Evolutionary conservation across 2,888 invertebrate genomes (phyloP), one percentile per base, ranked within the genome.

Genomic region (Schrankia costaestrigalis): DNA sequence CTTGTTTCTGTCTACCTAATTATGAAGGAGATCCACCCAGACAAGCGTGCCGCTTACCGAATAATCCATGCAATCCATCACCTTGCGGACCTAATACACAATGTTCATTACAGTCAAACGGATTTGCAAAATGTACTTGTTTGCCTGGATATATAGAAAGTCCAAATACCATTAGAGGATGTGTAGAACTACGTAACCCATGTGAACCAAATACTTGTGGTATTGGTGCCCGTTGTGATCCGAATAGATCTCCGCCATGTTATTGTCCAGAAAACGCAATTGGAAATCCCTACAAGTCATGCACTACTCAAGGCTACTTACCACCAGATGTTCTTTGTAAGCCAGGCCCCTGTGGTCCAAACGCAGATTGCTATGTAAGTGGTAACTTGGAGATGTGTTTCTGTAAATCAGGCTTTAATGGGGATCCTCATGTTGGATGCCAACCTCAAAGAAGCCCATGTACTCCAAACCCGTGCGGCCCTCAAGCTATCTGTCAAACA

Each of bases 41-140:
- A 28, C 85, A 90, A 29, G 90, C 90, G 1, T 96, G 96, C 57
- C 89, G 90, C 50, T 69, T 95, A 41, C 94, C 94, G 11, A 89
- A 89, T 40, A 93, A 93, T 65, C 95, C 95, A 3, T 96, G 96
- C 64, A 92, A 93, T 56, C 93, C 95, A 15, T 95, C 95, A 8
- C 94, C 95, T 0, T 97, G 96, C 69, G 96, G 96, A 8, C 95
- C 95, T 5, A 96, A 96, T 61, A 96, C 96, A 1, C 95, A 95
- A 72, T 96, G 97, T 62, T 89, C 93, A 1, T 87, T 94, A 29
- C 79, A 95, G 31, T 84, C 89, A 31, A 95, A 94, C 54, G 95
- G 95, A 31, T 94, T 95, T 68, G 92, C 96, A 0, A 95, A 95
- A 80, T 97, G 97, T 64, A 95, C 95, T 11, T 97, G 96, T 65